Percentiles rank a stretch among this genome's conserved stretches.
These are phyloP conservation scores for Scytalopus superciliaris DNA, from an alignment of 2,113 vertebrate species.

Conservation along the genomic window DNA sequence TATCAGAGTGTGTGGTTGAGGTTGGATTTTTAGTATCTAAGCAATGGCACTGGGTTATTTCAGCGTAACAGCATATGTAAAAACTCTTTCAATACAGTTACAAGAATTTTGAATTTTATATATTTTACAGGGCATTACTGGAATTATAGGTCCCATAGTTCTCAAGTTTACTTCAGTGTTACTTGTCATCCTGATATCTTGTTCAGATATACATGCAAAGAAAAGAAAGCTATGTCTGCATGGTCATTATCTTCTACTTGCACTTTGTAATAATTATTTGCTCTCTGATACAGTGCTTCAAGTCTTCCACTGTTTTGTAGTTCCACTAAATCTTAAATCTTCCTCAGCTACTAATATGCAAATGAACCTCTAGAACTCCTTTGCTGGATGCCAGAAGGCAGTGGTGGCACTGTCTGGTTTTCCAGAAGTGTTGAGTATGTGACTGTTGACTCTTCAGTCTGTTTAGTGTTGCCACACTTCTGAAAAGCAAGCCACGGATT, in stretches of 20 bases:
- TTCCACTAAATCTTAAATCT: not conserved
- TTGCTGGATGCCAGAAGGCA: not conserved
- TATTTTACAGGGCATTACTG: not conserved
- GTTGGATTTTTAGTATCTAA: not conserved
- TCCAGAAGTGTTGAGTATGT: no score
- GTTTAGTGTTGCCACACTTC: not conserved
- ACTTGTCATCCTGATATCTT: not conserved
- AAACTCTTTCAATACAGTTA: not conserved
- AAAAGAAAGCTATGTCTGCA: not conserved
- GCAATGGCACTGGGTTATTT: not conserved
- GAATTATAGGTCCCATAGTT: fast-evolving
- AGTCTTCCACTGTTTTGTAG: not conserved
- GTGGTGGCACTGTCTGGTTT: not conserved
- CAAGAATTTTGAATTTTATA: not conserved
- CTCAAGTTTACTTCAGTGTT: not conserved
- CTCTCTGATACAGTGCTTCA: not conserved
- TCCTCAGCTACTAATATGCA: not conserved
- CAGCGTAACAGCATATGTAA: not conserved
- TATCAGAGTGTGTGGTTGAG: not conserved
- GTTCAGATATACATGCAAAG: not conserved
- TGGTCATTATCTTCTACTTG: not conserved
- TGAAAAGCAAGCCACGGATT: not conserved
- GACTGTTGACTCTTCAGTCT: not conserved
- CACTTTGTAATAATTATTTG: not conserved
- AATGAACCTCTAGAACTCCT: not conserved